Percentiles rank a stretch among this genome's conserved stretches.
These are phyloP conservation scores for Macrophya alboannulata DNA, from an alignment of 2,888 invertebrate genomes.

Conservation along the genomic window DNA sequence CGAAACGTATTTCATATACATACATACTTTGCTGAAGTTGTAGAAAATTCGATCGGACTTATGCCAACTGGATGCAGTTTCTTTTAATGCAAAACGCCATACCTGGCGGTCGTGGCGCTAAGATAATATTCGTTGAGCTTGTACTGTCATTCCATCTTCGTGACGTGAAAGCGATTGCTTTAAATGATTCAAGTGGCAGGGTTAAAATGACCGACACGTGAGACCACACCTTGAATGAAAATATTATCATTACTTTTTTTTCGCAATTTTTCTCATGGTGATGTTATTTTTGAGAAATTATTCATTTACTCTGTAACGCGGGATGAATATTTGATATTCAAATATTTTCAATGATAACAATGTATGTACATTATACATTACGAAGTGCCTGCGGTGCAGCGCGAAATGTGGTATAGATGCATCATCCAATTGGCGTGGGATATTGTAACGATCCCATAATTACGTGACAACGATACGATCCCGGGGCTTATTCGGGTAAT, in stretches of 20 bases:
- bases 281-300: background rate
- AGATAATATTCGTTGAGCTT: background rate
- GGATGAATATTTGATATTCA: background rate
- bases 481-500: conserved; percentile 33
- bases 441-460: conserved; percentile 23
- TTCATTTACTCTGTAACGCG: background rate
- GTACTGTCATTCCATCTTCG: conserved; percentile 1
- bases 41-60: background rate
- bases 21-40: background rate
- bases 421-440: conserved; percentile 28
- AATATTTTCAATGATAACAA: conserved; percentile 30
- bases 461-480: conserved; percentile 37
- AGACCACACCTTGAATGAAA: conserved; percentile 15
- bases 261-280: background rate
- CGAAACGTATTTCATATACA: too few relatives aligned
- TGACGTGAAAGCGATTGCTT: background rate
- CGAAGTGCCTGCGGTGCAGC: background rate
- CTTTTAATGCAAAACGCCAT: conserved; percentile 15
- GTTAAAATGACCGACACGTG: background rate
- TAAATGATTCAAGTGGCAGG: background rate
- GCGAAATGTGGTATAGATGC: background rate
- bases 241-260: background rate
- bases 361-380: background rate
- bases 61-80: background rate
- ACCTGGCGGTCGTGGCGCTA: conserved; percentile 3